These are phyloP conservation scores for Leptinotarsa peninsularis DNA, from an alignment of 2,888 invertebrate species.

Conservation along the genomic window DNA sequence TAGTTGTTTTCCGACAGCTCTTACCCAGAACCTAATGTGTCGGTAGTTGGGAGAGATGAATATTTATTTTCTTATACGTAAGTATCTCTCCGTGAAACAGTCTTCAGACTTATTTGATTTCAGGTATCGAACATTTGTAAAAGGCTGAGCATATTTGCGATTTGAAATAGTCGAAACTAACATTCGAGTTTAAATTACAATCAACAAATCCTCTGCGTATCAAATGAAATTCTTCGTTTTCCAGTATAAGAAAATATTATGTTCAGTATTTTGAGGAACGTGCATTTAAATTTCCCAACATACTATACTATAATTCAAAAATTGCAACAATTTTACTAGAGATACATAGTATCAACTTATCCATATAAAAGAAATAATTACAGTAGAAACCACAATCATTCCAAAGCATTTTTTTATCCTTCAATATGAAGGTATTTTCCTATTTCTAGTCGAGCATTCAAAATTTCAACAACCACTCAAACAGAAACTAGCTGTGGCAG, in stretches of 20 bases:
- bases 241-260: background rate
- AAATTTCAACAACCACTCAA: background rate
- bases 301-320: conserved; percentile 61
- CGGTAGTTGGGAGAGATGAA: too few relatives aligned
- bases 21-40: too few relatives aligned
- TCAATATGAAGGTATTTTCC: conserved; percentile 61
- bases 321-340: conserved; percentile 68
- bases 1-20: too few relatives aligned
- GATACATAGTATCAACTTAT: conserved; percentile 68
- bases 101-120: too few relatives aligned
- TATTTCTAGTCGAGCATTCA: conserved; percentile 38
- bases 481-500: conserved; percentile 6
- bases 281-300: conserved; percentile 46
- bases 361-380: conserved; percentile 51
- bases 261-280: conserved; percentile 21
- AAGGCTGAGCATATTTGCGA: too few relatives aligned
- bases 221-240: too few relatives aligned
- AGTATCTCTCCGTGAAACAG: too few relatives aligned
- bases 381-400: conserved; percentile 48
- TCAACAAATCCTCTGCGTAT: background rate
- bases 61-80: too few relatives aligned
- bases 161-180: too few relatives aligned
- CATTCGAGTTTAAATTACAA: too few relatives aligned
- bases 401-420: conserved; percentile 52
- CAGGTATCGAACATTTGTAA: too few relatives aligned